Evolutionary conservation across 2,888 invertebrate genomes (phyloP), one percentile per base, ranked within the genome.

Genomic region (Andrena dorsata): DNA sequence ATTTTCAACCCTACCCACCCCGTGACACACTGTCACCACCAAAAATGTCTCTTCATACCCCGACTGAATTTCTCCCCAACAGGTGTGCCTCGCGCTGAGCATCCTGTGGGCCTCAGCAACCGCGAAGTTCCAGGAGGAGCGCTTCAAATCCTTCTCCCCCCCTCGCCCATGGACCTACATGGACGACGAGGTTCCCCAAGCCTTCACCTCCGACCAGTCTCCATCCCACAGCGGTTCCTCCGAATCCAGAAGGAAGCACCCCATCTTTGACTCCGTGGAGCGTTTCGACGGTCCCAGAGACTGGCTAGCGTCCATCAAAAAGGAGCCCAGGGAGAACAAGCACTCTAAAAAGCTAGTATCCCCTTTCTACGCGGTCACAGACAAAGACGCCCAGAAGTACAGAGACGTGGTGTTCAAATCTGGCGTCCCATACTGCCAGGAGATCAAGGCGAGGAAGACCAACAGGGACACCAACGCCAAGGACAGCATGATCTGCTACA

Each of bases 401-500:
- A 90, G 87, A 30, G 78, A 89, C 13, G 51, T 86, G 4, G 69
- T 86, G 8, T 73, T 86, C 10, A 89, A 91, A 53, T 89, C 89
- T 0, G 89, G 87, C 1, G 75, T 87, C 8, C 88, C 90, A 0
- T 84, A 86, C 49, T 92, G 92, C 35, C 86, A 88, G 30, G 89
- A 92, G 69, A 87, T 90, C 16, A 86, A 85, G 5, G 58, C 51
- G 0, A 72, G 77, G 10, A 65, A 49, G 0, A 1, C 32, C 0
- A 23, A 13, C 2, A 56, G 71, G 4, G 47, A 10, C 1, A 26
- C 56, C 0, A 60, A 66, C 16, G 26, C 16, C 0, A 81, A 80
- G 28, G 73, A 84, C n/a, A 92, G 93, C 3, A 93, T 94, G 91
- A 94, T 94, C 71, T 95, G 95, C 85, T 94, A 95, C 87, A 94